These are phyloP conservation scores for Cyrtorhinus lividipennis DNA, from an alignment of 1,140 invertebrate genomes.

Conservation along the genomic window DNA sequence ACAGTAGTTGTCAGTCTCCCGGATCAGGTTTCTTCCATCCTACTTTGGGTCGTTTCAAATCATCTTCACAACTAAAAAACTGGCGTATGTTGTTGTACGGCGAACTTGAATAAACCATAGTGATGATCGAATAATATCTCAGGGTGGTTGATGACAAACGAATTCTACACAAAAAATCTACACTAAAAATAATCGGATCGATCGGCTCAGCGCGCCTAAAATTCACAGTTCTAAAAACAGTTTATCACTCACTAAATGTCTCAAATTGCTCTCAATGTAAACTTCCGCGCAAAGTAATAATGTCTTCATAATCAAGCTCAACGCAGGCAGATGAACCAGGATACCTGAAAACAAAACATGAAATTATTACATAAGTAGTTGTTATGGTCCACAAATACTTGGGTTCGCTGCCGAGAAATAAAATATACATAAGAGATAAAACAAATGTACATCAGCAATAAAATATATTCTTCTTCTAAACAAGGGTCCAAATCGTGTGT, in stretches of 20 bases:
- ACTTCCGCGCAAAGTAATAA: background rate
- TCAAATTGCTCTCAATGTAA: background rate
- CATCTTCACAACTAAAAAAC: constrained; percentile 23
- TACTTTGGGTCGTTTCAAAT: constrained; percentile 25
- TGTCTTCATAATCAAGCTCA: background rate
- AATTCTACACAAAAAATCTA: background rate
- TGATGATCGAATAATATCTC: constrained; percentile 2
- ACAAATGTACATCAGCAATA: too few relatives aligned
- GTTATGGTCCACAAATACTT: too few relatives aligned
- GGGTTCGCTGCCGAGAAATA: too few relatives aligned
- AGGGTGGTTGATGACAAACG: background rate
- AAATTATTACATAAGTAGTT: too few relatives aligned
- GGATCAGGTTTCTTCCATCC: constrained; percentile 28
- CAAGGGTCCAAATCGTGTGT: too few relatives aligned
- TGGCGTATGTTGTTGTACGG: constrained; percentile 8
- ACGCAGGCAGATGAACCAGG: background rate
- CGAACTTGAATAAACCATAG: constrained; percentile 5
- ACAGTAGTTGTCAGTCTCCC: constrained; percentile 27
- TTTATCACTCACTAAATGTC: constrained; percentile 6
- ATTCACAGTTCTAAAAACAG: constrained; percentile 12
- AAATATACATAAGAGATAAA: too few relatives aligned
- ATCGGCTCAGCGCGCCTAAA: background rate
- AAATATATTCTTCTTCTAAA: too few relatives aligned
- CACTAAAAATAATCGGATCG: background rate
- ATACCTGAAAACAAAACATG: background rate